Base-by-base conservation (phyloP, 1,140 invertebrate genomes). In the Paracyclopina nana region DNA sequence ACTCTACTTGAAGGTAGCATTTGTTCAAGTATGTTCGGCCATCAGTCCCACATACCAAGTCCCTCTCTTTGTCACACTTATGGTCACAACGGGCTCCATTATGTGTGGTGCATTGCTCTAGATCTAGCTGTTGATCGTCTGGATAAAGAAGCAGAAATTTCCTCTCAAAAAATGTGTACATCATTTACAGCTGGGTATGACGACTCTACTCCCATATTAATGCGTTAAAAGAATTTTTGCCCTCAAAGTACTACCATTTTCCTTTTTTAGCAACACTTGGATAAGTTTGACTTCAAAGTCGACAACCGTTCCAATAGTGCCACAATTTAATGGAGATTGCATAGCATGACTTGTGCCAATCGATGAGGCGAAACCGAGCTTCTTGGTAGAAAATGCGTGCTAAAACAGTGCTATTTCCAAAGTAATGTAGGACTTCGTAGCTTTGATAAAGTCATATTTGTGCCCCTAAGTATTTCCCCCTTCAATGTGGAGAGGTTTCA, bases 1-100 rank as follows among this genome's bases (percentile, higher is more conserved):
- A 75, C 63, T 87, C 82, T 1, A 86, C 80, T 61, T 81, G 75
- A 54, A 91, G 70, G 75, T 86, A 83, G 63, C 87, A 92, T 56
- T 80, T 71, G 64, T 92, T 94, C 9, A 83, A 67, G 60, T 92
- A 92, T 0, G 84, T 88, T 41, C 78, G 70, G 14, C 84, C 82
- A 58, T 92, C 83, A 0, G 80, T 85, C 1, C 82, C 87, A 60
- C 88, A 94, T 9, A 91, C 83, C 0, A 78, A 77, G 62, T 90
- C 84, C 55, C 79, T 75, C 59, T 85, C 82, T 1, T 75, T 73
- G 1, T 76, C 73, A 60, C 83, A 87, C 12, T 77, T 73, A 57
- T 77, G 72, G 46, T 75, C 72, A 60, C 83, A 83, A 58, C 76
- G 78, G 53, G 79, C 82, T 18, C 60, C 60, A 38, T 50, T 55